Evolutionary conservation across 2,113 vertebrate genomes (phyloP), one percentile per base, ranked within the genome.

Genomic region (Odontesthes bonariensis): DNA sequence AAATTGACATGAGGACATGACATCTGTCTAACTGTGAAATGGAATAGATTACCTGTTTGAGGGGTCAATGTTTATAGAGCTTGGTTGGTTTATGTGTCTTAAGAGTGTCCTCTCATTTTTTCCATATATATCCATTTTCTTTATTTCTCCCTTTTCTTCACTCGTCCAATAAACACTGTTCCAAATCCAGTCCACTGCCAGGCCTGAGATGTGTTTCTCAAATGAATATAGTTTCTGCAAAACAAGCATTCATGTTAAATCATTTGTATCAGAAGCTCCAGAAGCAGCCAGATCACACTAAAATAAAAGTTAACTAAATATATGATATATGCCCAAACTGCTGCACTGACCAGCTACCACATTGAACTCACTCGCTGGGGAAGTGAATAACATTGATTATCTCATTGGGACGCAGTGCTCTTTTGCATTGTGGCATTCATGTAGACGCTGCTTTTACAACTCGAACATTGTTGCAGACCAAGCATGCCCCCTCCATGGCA

Each of bases 111-210:
- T 87, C 1, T 93, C 85, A 69, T 95, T 94, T 80, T 94, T 95
- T 58, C 97, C 96, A 73, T 94, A 92, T 75, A 92, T 83, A 64
- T 95, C 94, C 3, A 96, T 95, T 46, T 62, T 91, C 79, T 95
- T 95, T 83, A 99, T 95, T 56, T 89, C 94, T 85, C 96, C 96
- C 80, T 95, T 95, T 74, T 94, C 91, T 46, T 72, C 92, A 62
- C 94, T 95, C 75, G 94, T 94, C 96, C 97, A 97, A 52, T 96
- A 94, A 47, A 98, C 71, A 19, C 88, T 73, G 73, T 94, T 95
- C 82, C 94, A 92, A 87, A 97, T 90, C 96, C 97, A 99, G 81
- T 98, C 95, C 86, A 99, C 92, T 75, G 95, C 94, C 75, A 99
- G 95, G 53, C 95, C 96, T 10, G 96, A 95, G 75, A 96, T 88